These are phyloP conservation scores for Agriopis marginaria DNA, from an alignment of 2,888 invertebrate species.

Conservation along the genomic window DNA sequence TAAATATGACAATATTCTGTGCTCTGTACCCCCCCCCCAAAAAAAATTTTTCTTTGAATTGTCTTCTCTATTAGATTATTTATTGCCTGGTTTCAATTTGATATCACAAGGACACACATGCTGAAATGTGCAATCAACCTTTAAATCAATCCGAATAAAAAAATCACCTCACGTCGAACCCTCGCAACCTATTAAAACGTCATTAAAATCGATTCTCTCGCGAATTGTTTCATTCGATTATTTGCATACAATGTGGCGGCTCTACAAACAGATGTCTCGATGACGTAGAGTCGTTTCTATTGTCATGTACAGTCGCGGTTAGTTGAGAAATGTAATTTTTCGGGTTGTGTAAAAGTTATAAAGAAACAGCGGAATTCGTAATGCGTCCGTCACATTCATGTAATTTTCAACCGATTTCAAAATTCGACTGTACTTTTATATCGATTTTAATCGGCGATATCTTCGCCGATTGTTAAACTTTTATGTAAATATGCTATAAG, in stretches of 20 bases:
- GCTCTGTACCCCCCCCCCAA: too few species aligned
- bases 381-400: too few species aligned
- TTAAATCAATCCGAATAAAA: slow-evolving; percentile 19
- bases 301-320: slow-evolving; percentile 33
- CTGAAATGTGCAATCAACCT: slow-evolving; percentile 3
- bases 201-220: slow-evolving; percentile 56
- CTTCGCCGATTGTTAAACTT: too few species aligned
- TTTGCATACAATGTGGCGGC: slow-evolving; percentile 74
- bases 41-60: too few species aligned
- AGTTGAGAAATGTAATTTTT: not conserved
- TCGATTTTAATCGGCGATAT: too few species aligned
- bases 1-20: too few species aligned
- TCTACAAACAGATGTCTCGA: slow-evolving; percentile 57
- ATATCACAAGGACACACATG: not conserved
- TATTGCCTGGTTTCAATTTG: not conserved
- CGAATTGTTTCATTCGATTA: slow-evolving; percentile 59
- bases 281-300: slow-evolving; percentile 34
- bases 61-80: not conserved
- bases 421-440: too few species aligned
- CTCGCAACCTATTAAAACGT: slow-evolving; percentile 59
- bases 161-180: slow-evolving; percentile 37
- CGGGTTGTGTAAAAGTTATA: too few species aligned
- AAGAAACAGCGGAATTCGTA: too few species aligned
- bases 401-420: too few species aligned
- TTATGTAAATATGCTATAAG: too few species aligned